Percentiles rank a stretch among this genome's conserved stretches.
Conservation (phyloP, 2,113 vertebrate species). For the Hiodon tergisus region DNA sequence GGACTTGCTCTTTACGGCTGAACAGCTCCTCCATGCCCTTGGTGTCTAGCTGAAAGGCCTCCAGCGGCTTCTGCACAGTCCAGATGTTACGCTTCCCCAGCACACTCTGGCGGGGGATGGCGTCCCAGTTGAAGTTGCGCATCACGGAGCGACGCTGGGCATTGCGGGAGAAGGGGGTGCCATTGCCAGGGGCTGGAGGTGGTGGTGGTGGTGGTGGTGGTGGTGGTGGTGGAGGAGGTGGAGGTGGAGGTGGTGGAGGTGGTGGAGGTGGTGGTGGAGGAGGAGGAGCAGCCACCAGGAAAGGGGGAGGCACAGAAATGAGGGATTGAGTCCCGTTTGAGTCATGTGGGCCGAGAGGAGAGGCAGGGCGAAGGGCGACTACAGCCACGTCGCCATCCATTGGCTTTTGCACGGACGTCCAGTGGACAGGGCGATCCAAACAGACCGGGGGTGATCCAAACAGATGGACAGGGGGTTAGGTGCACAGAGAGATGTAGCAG, state of each 20-base stretch:
- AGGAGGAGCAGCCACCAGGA: not conserved
- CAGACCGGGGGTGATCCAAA: not conserved
- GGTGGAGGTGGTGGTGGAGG: slow-evolving; percentile 41
- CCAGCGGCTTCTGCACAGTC: slow-evolving; percentile 52
- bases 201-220: slow-evolving; percentile 26
- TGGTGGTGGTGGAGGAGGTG: slow-evolving; percentile 28
- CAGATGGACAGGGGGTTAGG: too few relatives aligned
- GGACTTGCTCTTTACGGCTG: slow-evolving; percentile 49
- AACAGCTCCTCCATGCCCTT: slow-evolving; percentile 71
- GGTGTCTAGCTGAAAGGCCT: slow-evolving; percentile 63
- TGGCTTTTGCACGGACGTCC: slow-evolving; percentile 1
- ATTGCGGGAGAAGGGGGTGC: not conserved
- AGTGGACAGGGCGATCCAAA: not conserved
- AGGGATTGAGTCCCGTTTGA: not conserved
- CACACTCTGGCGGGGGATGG: slow-evolving; percentile 64
- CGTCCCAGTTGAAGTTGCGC: slow-evolving; percentile 73
- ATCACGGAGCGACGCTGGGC: slow-evolving; percentile 49
- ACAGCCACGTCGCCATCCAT: slow-evolving; percentile 29
- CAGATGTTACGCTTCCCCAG: slow-evolving; percentile 68
- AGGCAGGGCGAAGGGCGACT: slow-evolving; percentile 2
- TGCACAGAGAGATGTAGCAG: not conserved
- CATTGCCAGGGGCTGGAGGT: slow-evolving; percentile 15
- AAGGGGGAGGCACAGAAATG: not conserved
- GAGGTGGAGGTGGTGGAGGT: slow-evolving; percentile 31
- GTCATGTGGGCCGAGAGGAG: slow-evolving; percentile 24